Evolutionary conservation across 2,797 vertebrate species (phyloP).

Genomic region (Tokudaia tokunoshimensis): DNA sequence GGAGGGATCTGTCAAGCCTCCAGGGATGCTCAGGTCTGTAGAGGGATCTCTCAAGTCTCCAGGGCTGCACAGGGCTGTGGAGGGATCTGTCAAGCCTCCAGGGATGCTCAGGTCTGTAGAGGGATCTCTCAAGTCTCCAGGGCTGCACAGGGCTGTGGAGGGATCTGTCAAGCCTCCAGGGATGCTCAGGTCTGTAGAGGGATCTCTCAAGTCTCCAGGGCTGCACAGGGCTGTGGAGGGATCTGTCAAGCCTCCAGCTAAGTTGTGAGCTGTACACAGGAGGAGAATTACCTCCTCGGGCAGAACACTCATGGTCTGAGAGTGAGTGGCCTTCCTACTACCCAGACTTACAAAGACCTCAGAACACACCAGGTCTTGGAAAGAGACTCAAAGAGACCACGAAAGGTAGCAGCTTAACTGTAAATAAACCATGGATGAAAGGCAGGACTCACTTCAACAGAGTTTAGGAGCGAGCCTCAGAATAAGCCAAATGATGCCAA

Average conservation of each 20-base stretch:
- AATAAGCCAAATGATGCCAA: conserved; percentile 2
- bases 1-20: background rate
- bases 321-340: background rate
- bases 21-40: background rate
- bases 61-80: background rate
- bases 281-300: background rate
- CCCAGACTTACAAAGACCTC: background rate
- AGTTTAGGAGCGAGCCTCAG: conserved; percentile 5
- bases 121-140: background rate
- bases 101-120: background rate
- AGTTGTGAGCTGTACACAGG: background rate
- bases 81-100: background rate
- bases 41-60: background rate
- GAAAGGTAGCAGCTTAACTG: background rate
- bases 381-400: background rate
- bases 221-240: background rate
- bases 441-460: background rate
- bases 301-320: conserved; percentile 1
- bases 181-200: background rate
- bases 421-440: background rate
- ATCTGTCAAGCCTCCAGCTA: background rate
- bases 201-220: background rate
- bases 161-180: background rate
- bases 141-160: background rate
- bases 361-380: background rate